phyloP scores from a whole-genome alignment of 2,113 vertebrate species.

The Serranochromis macrocephalus region DNA sequence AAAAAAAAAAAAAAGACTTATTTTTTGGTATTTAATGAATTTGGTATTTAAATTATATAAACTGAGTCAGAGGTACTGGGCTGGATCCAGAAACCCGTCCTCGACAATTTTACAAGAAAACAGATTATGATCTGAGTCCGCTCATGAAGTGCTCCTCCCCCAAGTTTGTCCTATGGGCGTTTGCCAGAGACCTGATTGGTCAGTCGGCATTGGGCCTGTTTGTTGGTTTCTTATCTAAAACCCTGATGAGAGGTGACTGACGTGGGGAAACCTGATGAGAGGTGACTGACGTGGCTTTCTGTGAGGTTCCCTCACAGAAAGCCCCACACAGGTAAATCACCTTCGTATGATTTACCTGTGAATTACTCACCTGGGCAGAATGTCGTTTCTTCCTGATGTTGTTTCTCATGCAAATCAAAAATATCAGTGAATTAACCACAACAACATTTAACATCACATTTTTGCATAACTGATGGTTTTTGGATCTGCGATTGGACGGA shows the following conservation, averaged over 20 bases:
- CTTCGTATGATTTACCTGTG: background rate
- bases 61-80: background rate
- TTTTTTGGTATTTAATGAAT: background rate
- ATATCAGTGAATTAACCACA: background rate
- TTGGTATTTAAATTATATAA: background rate
- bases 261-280: background rate
- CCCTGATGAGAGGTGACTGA: background rate
- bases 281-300: no score
- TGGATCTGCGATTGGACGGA: background rate
- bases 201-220: accelerated
- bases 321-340: no score
- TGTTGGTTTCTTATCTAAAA: background rate
- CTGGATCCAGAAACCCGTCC: background rate
- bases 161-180: accelerated
- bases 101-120: background rate
- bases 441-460: background rate
- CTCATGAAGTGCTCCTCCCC: background rate
- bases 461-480: background rate
- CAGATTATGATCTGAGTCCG: accelerated
- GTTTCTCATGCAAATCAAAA: background rate
- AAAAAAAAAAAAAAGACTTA: accelerated
- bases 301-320: background rate
- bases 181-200: background rate
- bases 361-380: background rate
- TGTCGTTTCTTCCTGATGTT: accelerated